Base-by-base conservation (phyloP, 2,888 invertebrate genomes). In the Leucozona laternaria region DNA sequence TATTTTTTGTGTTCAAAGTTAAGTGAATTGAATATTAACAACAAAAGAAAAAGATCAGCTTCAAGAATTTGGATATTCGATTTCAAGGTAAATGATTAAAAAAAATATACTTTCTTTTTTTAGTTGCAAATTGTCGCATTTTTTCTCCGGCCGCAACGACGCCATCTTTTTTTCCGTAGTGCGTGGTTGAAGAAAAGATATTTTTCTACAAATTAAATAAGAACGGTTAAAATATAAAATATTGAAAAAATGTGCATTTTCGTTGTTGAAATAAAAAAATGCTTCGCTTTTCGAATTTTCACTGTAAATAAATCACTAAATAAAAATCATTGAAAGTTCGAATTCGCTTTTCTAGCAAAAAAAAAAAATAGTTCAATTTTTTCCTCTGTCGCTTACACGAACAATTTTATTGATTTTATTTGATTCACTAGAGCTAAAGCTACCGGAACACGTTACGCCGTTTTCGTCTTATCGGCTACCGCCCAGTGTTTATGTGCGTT, bases 341-440 rank as follows among this genome's bases (percentile, higher is more conserved):
- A 86, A 79, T 78, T 62, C 20, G 66, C 58, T 48, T 58, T 66
- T 70, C 68, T 78, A 71, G 70, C 43, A 72, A 72, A 66, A 50
- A 37, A 34, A 73, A 72, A 72, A 66, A 50, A 37, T 22, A 73
- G 11, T 53, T 45, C 28, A 20, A 80, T 72, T 68, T 73, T 70
- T 79, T 71, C 25, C 71, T 50, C 53, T 71, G 81, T 82, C 86
- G 86, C 82, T 86, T 50, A 86, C 75, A 82, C 86, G 86, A 82
- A 66, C 78, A 75, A 64, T 86, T 86, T 86, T 86, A 81, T 82
- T 86, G 81, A 81, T 86, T 81, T 81, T 82, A 81, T 86, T 86
- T 81, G 78, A 81, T 86, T 82, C 75, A 86, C 31, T 86, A 82
- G 82, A 82, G 64, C 62, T 83, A 77, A 8, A 31, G 43, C 43